Evolutionary conservation across 1,140 invertebrate species (phyloP).

Genomic region (Stenopsyche tienmushanensis): DNA sequence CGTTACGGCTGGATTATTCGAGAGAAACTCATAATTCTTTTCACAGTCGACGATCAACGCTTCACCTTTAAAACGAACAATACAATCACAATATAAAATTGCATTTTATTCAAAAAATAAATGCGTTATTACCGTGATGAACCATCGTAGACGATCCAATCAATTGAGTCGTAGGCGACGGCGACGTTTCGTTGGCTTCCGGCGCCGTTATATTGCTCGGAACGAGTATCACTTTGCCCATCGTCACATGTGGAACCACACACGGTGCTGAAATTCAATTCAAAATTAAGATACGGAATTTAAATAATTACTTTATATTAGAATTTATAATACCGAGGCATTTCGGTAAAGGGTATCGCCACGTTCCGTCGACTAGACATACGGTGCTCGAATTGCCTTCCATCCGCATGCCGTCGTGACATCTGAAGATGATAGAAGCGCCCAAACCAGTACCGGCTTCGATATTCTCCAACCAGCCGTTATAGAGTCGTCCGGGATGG

Average conservation of each 20-base stretch:
- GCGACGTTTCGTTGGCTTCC: conserved; percentile 56
- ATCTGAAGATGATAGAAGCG: conserved; percentile 90
- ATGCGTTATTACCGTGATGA: conserved; percentile 63
- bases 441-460: conserved; percentile 86
- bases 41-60: conserved; percentile 84
- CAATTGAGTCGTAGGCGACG: conserved; percentile 53
- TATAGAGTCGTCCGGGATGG: conserved; percentile 83
- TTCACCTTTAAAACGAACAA: conserved; percentile 57
- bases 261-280: conserved; percentile 72
- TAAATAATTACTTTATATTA: background rate
- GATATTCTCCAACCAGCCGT: conserved; percentile 94
- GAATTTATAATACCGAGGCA: conserved; percentile 62
- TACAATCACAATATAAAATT: background rate
- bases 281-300: background rate
- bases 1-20: conserved; percentile 69
- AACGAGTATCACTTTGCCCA: conserved; percentile 70
- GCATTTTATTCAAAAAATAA: background rate
- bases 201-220: conserved; percentile 51
- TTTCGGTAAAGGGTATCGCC: conserved; percentile 88
- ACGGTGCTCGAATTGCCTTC: conserved; percentile 86
- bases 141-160: conserved; percentile 66
- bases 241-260: conserved; percentile 82
- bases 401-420: conserved; percentile 90
- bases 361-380: conserved; percentile 88
- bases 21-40: conserved; percentile 82